These are phyloP conservation scores for Phalacrocorax aristotelis DNA, from an alignment of 2,113 vertebrate species.

Conservation along the genomic window DNA sequence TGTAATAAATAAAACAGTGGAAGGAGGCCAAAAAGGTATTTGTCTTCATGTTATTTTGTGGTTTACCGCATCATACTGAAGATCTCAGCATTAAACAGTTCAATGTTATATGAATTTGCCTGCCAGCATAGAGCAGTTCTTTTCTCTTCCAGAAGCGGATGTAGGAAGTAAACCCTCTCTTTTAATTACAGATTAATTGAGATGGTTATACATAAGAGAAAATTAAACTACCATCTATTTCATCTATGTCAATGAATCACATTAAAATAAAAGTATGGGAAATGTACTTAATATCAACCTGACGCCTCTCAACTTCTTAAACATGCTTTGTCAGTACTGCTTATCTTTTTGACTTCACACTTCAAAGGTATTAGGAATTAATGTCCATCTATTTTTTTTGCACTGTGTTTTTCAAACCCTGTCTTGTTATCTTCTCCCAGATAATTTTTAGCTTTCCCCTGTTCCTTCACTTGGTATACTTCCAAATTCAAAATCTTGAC, in stretches of 20 bases:
- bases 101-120: not conserved
- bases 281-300: not conserved
- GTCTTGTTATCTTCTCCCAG: not conserved
- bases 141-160: slow-evolving; percentile 9
- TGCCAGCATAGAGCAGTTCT: not conserved
- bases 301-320: not conserved
- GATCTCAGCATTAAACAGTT: not conserved
- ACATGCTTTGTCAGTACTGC: not conserved
- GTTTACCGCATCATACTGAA: not conserved
- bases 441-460: not conserved
- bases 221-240: not conserved
- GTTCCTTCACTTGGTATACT: not conserved
- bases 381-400: not conserved
- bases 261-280: not conserved
- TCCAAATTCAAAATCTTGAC: not conserved
- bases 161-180: not conserved
- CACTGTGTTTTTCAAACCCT: not conserved
- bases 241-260: not conserved
- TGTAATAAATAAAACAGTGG: not conserved
- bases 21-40: slow-evolving; percentile 20
- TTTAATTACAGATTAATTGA: not conserved
- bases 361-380: not conserved
- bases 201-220: not conserved
- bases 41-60: slow-evolving; percentile 33
- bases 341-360: not conserved